These are phyloP conservation scores for Drosophila rhopaloa DNA, from an alignment of 1,140 invertebrate genomes.

Conservation along the genomic window DNA sequence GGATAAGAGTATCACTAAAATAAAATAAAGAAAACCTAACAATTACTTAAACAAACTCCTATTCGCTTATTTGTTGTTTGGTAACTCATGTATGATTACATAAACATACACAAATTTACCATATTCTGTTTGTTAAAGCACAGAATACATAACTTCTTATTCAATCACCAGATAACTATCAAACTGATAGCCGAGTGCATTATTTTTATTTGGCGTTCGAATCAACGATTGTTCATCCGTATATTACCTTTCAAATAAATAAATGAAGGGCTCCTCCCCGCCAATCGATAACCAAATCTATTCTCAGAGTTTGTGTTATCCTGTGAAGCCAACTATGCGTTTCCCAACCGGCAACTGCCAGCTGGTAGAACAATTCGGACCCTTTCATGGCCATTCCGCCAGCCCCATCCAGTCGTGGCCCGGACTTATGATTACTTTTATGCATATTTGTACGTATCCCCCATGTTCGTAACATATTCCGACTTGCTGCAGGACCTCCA, in stretches of 20 bases:
- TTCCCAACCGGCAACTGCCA: constrained; percentile 10
- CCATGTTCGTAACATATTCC: background rate
- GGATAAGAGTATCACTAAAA: too few relatives aligned
- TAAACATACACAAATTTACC: too few relatives aligned
- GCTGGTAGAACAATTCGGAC: constrained; percentile 38
- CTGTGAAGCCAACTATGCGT: constrained; percentile 43
- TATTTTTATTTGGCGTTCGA: constrained; percentile 26
- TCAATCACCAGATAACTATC: constrained; percentile 5
- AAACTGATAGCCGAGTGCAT: background rate
- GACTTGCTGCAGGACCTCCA: constrained; percentile 12
- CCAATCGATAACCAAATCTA: constrained; percentile 38
- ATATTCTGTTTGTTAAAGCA: background rate
- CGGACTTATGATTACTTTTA: constrained; percentile 54
- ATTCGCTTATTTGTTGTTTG: too few relatives aligned
- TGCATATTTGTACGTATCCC: constrained; percentile 49
- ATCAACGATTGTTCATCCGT: constrained; percentile 28
- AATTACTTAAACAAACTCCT: too few relatives aligned
- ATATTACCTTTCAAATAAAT: constrained; percentile 33
- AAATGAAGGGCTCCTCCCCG: background rate
- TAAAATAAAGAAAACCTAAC: too few relatives aligned
- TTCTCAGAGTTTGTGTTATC: constrained; percentile 27
- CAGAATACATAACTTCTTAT: background rate
- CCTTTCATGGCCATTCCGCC: constrained; percentile 24
- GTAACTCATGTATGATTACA: too few relatives aligned
- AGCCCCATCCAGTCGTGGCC: constrained; percentile 4